These are phyloP conservation scores for Melospiza melodia DNA, from an alignment of 2,113 vertebrate genomes.

Conservation along the genomic window DNA sequence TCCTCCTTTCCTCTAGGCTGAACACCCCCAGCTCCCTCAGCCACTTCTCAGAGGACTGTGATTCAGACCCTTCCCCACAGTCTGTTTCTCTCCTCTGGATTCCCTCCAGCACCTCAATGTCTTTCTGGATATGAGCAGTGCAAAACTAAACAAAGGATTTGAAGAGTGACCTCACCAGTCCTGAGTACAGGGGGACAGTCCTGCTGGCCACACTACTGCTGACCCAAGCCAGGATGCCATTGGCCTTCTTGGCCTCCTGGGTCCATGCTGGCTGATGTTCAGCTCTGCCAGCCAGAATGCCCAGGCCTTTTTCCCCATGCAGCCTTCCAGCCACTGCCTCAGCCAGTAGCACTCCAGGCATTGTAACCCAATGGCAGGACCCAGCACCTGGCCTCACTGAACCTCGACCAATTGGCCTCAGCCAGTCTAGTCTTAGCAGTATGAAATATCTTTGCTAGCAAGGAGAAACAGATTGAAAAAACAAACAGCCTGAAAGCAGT, in stretches of 20 bases:
- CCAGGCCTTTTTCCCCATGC: background rate
- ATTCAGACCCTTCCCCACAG: background rate
- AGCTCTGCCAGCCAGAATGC: background rate
- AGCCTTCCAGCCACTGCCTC: background rate
- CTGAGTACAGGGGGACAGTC: too few species aligned
- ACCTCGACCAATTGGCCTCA: too few species aligned
- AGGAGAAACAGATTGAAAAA: background rate
- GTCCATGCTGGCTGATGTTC: too few species aligned
- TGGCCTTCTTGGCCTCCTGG: background rate
- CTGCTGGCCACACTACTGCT: background rate
- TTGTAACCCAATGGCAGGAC: background rate
- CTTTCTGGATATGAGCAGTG: background rate
- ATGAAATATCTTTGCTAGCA: background rate
- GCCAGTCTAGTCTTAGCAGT: background rate
- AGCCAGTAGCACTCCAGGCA: background rate
- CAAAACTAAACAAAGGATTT: background rate
- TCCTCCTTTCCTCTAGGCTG: background rate
- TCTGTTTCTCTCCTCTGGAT: background rate
- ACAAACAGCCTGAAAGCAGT: background rate
- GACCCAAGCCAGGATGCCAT: background rate
- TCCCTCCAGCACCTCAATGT: background rate
- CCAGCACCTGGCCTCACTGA: too few species aligned
- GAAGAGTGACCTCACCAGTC: background rate
- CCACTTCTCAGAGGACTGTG: background rate
- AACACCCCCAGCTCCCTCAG: background rate